Evolutionary conservation across 2,888 invertebrate species (phyloP).

Genomic region (Drosophila cognata): DNA sequence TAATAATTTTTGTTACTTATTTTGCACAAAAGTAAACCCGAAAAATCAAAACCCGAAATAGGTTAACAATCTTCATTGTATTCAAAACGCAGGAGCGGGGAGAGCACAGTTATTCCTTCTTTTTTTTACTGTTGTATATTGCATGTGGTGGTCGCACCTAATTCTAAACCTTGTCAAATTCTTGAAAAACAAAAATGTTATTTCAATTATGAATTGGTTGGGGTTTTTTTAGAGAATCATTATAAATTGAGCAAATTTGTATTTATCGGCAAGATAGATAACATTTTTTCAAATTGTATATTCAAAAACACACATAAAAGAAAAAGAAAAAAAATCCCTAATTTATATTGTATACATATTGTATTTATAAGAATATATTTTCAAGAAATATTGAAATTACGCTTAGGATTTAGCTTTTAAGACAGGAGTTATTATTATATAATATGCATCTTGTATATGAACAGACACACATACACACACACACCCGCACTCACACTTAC

Average conservation of each 20-base stretch:
- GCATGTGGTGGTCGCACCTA: background rate
- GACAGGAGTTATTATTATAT: constrained; percentile 74
- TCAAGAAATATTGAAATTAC: constrained; percentile 56
- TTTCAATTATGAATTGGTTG: background rate
- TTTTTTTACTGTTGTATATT: background rate
- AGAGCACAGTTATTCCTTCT: background rate
- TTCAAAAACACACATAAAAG: constrained; percentile 7
- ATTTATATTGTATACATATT: constrained; percentile 49
- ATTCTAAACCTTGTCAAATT: background rate
- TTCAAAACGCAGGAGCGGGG: background rate
- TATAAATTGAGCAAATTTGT: background rate
- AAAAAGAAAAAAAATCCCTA: constrained; percentile 1
- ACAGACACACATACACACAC: constrained; percentile 21
- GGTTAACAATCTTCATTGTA: constrained; percentile 14
- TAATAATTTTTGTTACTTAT: constrained; percentile 49
- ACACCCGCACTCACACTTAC: background rate
- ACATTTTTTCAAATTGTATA: constrained; percentile 34
- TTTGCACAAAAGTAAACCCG: constrained; percentile 44
- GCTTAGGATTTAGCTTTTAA: constrained; percentile 66
- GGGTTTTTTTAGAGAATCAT: background rate
- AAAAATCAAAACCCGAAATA: constrained; percentile 10
- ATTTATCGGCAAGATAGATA: background rate
- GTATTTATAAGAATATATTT: constrained; percentile 42
- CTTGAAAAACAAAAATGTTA: background rate
- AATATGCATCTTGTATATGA: constrained; percentile 67